A percentile compares a stretch with the other conserved stretches of the same genome.
These are phyloP conservation scores for Lasioglossum baleicum DNA, from an alignment of 1,140 invertebrate genomes.

Conservation along the genomic window DNA sequence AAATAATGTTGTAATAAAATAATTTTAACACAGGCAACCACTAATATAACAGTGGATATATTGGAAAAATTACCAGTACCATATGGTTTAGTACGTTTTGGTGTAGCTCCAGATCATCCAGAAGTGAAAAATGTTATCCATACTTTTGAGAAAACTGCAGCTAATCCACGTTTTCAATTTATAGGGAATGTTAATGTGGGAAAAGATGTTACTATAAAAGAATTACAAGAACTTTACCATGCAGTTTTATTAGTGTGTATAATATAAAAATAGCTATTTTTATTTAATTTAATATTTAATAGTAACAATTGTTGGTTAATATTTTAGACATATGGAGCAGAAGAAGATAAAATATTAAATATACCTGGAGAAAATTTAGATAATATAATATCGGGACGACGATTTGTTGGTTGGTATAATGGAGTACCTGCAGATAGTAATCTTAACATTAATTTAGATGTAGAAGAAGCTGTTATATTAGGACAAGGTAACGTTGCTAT, in stretches of 20 bases:
- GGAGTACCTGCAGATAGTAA: slow-evolving; percentile 90
- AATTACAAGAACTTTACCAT: slow-evolving; percentile 91
- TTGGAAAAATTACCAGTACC: slow-evolving; percentile 98
- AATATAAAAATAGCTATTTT: slow-evolving; percentile 32
- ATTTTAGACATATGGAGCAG: slow-evolving; percentile 94
- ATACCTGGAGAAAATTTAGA: slow-evolving; percentile 91
- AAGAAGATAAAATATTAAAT: slow-evolving; percentile 88
- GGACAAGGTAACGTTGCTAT: slow-evolving; percentile 99
- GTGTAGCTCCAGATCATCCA: slow-evolving; percentile 98
- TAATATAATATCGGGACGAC: slow-evolving; percentile 92
- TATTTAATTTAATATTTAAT: slow-evolving; percentile 18
- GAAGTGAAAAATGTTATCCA: slow-evolving; percentile 99
- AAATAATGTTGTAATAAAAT: no score
- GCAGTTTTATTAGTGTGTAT: slow-evolving; percentile 92
- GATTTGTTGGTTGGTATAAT: slow-evolving; percentile 99
- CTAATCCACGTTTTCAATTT: slow-evolving; percentile 89
- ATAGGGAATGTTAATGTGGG: slow-evolving; percentile 96
- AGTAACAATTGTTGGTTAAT: slow-evolving; percentile 63
- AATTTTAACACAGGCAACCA: no score
- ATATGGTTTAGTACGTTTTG: slow-evolving; percentile 97
- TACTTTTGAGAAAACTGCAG: slow-evolving; percentile 94
- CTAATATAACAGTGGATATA: no score
- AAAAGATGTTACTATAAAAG: slow-evolving; percentile 86
- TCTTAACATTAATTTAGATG: slow-evolving; percentile 86
- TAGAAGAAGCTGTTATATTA: slow-evolving; percentile 88